A percentile compares a stretch with the other conserved stretches of the same genome.
These are phyloP conservation scores for Slavum lentiscoides DNA, from an alignment of 2,888 invertebrate genomes.

Conservation along the genomic window DNA sequence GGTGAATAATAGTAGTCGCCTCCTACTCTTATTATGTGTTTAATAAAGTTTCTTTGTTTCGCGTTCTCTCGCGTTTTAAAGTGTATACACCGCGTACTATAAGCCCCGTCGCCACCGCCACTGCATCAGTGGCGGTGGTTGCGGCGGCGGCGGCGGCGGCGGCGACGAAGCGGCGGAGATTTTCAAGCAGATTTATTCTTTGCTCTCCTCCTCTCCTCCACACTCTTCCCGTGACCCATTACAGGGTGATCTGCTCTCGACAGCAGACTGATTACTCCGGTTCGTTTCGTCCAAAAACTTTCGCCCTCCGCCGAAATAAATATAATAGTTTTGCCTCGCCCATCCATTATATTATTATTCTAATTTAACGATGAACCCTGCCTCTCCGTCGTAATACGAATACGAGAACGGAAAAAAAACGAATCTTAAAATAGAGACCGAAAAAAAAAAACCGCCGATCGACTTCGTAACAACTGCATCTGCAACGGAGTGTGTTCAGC, in stretches of 20 bases:
- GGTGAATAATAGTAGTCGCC: conserved; percentile 44
- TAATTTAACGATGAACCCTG: conserved; percentile 3
- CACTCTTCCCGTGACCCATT: not conserved
- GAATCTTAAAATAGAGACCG: too few species aligned
- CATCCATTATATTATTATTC: conserved; percentile 2
- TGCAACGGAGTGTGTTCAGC: too few species aligned
- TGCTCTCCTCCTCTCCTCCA: not conserved
- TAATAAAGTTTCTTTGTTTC: conserved; percentile 52
- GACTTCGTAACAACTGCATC: too few species aligned
- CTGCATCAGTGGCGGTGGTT: too few species aligned
- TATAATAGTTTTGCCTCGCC: not conserved
- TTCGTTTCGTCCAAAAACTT: conserved; percentile 32
- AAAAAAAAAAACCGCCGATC: too few species aligned
- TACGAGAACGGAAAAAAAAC: too few species aligned
- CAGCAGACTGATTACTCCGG: conserved; percentile 33
- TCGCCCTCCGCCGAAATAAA: not conserved
- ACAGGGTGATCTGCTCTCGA: conserved; percentile 43
- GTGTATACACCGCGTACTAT: not conserved
- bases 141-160: not conserved
- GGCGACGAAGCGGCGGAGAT: too few species aligned
- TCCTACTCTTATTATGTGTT: conserved; percentile 49
- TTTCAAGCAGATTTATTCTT: conserved; percentile 37
- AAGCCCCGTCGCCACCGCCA: not conserved
- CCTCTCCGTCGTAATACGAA: not conserved
- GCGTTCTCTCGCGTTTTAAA: conserved; percentile 24